phyloP scores from a whole-genome alignment of 2,888 invertebrate species.

The Arge pagana region DNA sequence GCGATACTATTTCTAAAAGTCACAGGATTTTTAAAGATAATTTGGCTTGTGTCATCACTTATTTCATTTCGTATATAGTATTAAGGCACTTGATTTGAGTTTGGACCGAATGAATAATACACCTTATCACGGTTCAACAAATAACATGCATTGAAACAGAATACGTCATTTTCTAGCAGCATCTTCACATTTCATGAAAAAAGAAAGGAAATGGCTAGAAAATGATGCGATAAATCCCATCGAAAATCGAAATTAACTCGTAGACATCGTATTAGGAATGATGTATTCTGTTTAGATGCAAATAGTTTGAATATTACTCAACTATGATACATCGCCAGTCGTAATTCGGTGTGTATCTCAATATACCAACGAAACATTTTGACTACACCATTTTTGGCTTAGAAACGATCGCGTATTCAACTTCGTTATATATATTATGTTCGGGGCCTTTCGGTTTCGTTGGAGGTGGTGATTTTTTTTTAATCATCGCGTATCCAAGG shows the following conservation, averaged over 20 bases:
- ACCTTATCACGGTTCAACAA: too few species aligned
- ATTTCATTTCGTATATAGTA: constrained; percentile 21
- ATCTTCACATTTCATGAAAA: neutral
- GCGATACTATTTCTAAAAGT: constrained; percentile 19
- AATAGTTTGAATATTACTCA: neutral
- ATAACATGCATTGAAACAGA: too few species aligned
- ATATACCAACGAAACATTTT: too few species aligned
- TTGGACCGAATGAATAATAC: constrained; percentile 35
- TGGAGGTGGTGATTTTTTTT: constrained; percentile 61
- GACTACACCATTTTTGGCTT: constrained; percentile 86
- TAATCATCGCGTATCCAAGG: constrained; percentile 77
- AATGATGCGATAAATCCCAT: neutral
- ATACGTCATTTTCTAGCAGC: too few species aligned
- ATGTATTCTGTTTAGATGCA: constrained; percentile 14
- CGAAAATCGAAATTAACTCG: neutral
- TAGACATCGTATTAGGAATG: constrained; percentile 10
- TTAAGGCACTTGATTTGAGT: constrained; percentile 39
- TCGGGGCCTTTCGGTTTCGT: constrained; percentile 59
- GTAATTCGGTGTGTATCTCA: too few species aligned
- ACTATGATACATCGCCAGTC: neutral
- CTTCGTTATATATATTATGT: constrained; percentile 75
- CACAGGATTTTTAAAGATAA: constrained; percentile 23
- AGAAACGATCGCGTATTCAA: constrained; percentile 82
- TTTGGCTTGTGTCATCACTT: constrained; percentile 31
- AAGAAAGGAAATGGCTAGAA: too few species aligned